phyloP scores from a whole-genome alignment of 2,888 invertebrate species.

The Melinaea menophilus region DNA sequence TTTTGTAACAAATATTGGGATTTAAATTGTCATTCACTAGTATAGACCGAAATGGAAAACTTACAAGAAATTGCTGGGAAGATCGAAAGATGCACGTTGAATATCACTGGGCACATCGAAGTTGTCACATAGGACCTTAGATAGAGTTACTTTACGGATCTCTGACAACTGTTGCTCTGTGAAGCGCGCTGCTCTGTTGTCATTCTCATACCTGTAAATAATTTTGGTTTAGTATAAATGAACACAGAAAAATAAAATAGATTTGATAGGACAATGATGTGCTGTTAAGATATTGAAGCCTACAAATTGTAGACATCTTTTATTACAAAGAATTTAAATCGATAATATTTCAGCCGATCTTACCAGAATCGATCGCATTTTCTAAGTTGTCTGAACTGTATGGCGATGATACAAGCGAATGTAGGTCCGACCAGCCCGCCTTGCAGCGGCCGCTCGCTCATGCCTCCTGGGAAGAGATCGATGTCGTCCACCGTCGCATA shows the following conservation, averaged over 20 bases:
- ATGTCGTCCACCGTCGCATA: conserved; percentile 96
- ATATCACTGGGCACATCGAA: conserved; percentile 90
- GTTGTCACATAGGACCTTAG: conserved; percentile 93
- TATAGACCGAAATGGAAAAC: conserved; percentile 40
- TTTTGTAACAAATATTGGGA: neutral
- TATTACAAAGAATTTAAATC: no score
- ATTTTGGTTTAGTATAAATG: neutral
- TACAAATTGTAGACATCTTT: no score
- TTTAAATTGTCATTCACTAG: neutral
- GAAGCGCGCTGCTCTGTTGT: conserved; percentile 86
- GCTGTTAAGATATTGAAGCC: no score
- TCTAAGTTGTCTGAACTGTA: conserved; percentile 92
- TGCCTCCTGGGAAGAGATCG: conserved; percentile 96
- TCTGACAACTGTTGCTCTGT: conserved; percentile 92
- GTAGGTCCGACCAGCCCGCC: conserved; percentile 97
- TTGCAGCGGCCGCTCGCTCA: conserved; percentile 91
- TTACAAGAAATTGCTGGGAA: conserved; percentile 92
- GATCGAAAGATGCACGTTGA: conserved; percentile 92
- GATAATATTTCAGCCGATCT: conserved; percentile 34
- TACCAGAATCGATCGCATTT: conserved; percentile 97
- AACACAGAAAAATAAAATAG: neutral
- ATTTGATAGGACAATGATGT: neutral
- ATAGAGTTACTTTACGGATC: conserved; percentile 89
- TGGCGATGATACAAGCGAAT: conserved; percentile 95
- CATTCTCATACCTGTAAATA: conserved; percentile 88